Evolutionary conservation across 2,888 invertebrate genomes (phyloP).

Genomic region (Xylocampa areola): DNA sequence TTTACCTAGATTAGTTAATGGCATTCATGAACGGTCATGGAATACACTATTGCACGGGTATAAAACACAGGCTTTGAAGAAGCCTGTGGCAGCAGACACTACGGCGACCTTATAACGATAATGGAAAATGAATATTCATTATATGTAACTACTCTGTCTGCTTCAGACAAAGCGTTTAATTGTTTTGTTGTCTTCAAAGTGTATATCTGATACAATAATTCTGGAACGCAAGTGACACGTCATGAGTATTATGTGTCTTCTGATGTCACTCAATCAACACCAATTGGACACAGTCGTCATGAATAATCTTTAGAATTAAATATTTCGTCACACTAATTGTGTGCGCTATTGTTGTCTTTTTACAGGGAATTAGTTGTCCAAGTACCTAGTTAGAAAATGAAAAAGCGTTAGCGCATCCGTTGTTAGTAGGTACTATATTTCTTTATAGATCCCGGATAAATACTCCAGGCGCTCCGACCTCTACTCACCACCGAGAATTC

Average conservation of each 20-base stretch:
- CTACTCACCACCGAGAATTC: too few relatives aligned
- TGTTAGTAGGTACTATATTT: background rate
- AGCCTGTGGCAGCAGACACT: too few relatives aligned
- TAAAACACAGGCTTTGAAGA: too few relatives aligned
- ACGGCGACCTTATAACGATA: too few relatives aligned
- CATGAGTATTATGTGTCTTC: conserved; percentile 19
- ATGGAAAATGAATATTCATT: too few relatives aligned
- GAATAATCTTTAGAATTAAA: conserved; percentile 32
- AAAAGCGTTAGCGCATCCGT: conserved; percentile 3
- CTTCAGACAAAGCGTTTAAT: background rate
- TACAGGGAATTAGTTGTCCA: conserved; percentile 12
- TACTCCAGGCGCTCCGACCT: too few relatives aligned
- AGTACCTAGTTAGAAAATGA: conserved; percentile 1
- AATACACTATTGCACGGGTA: too few relatives aligned
- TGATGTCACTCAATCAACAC: conserved; percentile 27
- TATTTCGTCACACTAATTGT: too few relatives aligned
- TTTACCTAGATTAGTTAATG: too few relatives aligned
- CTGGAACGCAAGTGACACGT: conserved; percentile 22
- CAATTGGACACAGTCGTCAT: conserved; percentile 40
- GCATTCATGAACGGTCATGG: too few relatives aligned
- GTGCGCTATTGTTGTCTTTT: conserved; percentile 3
- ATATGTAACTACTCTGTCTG: background rate
- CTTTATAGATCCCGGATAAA: too few relatives aligned
- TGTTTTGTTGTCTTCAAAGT: conserved; percentile 30
- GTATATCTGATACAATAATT: conserved; percentile 12